Conservation (phyloP, 2,888 invertebrate species). For the Watsonalla binaria region DNA sequence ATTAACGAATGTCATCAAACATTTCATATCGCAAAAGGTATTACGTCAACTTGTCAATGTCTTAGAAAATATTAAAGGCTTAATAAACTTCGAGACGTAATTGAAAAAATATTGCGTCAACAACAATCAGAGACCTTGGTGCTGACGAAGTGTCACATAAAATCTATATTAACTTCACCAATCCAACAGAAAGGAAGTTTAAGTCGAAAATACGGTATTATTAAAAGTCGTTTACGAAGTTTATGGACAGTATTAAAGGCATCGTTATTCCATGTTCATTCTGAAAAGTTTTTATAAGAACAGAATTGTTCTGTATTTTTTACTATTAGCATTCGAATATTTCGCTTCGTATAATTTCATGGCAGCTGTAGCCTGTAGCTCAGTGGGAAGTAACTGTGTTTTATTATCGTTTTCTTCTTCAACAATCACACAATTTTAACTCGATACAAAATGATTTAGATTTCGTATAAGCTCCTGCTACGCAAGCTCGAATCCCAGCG, state of each 20-base stretch:
- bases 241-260: background rate
- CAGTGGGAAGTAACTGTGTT: too few species aligned
- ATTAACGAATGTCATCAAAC: conserved; percentile 13
- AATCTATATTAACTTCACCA: background rate
- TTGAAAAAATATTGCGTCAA: background rate
- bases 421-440: too few species aligned
- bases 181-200: background rate
- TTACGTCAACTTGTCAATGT: background rate
- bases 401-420: too few species aligned
- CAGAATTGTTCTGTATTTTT: background rate
- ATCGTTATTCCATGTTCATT: background rate
- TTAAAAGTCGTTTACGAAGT: background rate
- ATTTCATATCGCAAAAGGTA: conserved; percentile 3
- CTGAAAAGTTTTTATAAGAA: background rate
- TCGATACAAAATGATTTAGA: too few species aligned
- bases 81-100: background rate
- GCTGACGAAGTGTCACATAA: background rate
- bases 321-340: too few species aligned
- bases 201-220: background rate
- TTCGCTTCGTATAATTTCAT: too few species aligned
- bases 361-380: too few species aligned
- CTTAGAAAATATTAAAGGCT: background rate
- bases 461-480: too few species aligned
- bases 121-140: background rate
- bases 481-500: too few species aligned